Evolutionary conservation across 2,113 vertebrate genomes (phyloP), one percentile per base, ranked within the genome.

Genomic region (Cyprinodon brontotheroides): DNA sequence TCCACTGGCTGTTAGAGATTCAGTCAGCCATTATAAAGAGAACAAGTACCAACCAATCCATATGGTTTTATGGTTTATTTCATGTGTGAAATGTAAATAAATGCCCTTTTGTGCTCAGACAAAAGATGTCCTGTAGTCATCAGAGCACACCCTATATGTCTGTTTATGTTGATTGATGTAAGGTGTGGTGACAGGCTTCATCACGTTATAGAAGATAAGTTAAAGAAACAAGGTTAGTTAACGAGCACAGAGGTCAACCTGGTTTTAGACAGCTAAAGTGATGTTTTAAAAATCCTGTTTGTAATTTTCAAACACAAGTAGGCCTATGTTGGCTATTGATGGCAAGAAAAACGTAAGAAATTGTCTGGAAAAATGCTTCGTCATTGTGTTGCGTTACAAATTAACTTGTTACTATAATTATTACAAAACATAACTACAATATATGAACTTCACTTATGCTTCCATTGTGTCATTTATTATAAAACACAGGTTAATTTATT

Each of bases 311-410:
- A 29, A 29, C 29, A 29, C 29, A 29, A 29, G 29, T 29, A 29
- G 29, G 29, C 29, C 29, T 8, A 57, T 9, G 10, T n/a, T 20
- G 20, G 17, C 50, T 8, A 20, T 53, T 9, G 9, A 20, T 53
- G 7, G 17, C 50, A 45, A 10, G 13, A 50, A 50, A 20, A 20
- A 6, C 15, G 48, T 47, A 45, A 0, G 41, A 45, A n/a, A 11
- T 65, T 2, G 5, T 29, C 8, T 60, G 45, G 22, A 4, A 59
- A 74, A 82, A 12, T 60, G 80, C 66, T 22, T 53, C 11, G 85
- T 84, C 71, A 68, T 5, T 60, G 39, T 78, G 63, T 75, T 68
- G 36, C 29, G 47, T 3, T 77, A 65, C 43, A 61, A 40, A 43
- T n/a, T 8, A 38, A 65, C 43, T 14, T 29, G 4, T 17, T n/a